Conservation (phyloP, 2,797 vertebrate genomes). For the Microctenopoma stevenorrisi region DNA sequence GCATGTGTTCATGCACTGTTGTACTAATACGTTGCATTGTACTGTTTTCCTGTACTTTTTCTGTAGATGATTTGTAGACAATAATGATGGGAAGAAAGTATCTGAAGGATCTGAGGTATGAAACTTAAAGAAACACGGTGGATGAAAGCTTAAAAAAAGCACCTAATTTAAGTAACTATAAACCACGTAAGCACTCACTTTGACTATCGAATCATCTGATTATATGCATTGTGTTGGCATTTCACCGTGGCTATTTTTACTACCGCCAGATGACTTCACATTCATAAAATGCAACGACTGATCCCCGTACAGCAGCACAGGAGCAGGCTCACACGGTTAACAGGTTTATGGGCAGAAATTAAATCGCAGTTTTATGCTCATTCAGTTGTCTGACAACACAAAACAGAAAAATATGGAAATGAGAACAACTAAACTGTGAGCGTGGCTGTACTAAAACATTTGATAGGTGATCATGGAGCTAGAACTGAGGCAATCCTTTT, state of each 20-base stretch:
- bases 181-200: conserved; percentile 7
- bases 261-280: conserved; percentile 2
- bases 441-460: not conserved
- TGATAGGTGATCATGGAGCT: not conserved
- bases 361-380: conserved; percentile 2
- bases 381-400: conserved; percentile 12
- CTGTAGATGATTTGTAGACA: conserved; percentile 26
- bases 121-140: conserved; percentile 26
- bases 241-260: conserved; percentile 14
- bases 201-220: conserved; percentile 7
- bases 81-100: conserved; percentile 7
- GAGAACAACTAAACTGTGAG: not conserved
- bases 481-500: not conserved
- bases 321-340: conserved; percentile 1
- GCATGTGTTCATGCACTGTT: conserved; percentile 31
- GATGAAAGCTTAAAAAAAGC: conserved; percentile 45
- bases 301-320: conserved; percentile 3
- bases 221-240: not conserved
- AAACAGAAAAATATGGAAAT: not conserved
- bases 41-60: conserved; percentile 28
- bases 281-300: conserved; percentile 17
- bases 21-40: conserved; percentile 3
- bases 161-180: conserved; percentile 15
- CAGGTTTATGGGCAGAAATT: not conserved
- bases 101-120: not conserved